Base-by-base conservation (phyloP, 2,797 vertebrate genomes). In the Kryptolebias ocellatus region DNA sequence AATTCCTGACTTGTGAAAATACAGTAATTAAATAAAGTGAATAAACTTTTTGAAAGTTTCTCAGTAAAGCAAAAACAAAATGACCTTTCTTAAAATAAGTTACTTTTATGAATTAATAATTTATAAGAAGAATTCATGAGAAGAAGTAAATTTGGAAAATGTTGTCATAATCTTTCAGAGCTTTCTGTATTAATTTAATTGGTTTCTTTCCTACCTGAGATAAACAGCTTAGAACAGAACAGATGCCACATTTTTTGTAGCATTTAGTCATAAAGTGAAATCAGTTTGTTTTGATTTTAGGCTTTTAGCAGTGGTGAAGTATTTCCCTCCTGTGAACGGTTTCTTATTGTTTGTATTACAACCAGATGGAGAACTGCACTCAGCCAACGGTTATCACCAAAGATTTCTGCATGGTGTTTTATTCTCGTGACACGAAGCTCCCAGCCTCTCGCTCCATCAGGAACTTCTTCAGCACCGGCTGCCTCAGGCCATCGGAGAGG, bases 351-450 rank as follows among this genome's bases (percentile, higher is more conserved):
- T 0, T 63, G 5, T 58, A 14, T 76, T 66, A 54, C 49, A 34
- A 18, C 27, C 78, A 99, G 98, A 96, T 99, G 96, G 97, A 98
- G 92, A 97, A 96, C 88, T 99, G 97, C 85, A 96, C 96, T 15
- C 98, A 99, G 90, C 96, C 97, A 0, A 96, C 98, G 0, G 94
- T 99, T 71, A 94, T 99, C 93, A 99, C 98, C 91, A 99, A 99
- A 93, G 98, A 99, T 85, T 97, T 99, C 93, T 97, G 97, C 89
- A 96, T 99, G 98, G 96, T 99, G 72, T 99, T 99, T 92, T 98
- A 99, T 89, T 98, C 97, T 4, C 95, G 98, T 0, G 97, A 99
- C 0, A 94, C 97, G 31, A 99, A 98, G 83, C 94, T 99, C 55
- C 96, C 96, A 0, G 96, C 98, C 4, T 97, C 96, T 0, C 95